Evolutionary conservation across 1,140 invertebrate species (phyloP).

Genomic region (Telenomus remus): DNA sequence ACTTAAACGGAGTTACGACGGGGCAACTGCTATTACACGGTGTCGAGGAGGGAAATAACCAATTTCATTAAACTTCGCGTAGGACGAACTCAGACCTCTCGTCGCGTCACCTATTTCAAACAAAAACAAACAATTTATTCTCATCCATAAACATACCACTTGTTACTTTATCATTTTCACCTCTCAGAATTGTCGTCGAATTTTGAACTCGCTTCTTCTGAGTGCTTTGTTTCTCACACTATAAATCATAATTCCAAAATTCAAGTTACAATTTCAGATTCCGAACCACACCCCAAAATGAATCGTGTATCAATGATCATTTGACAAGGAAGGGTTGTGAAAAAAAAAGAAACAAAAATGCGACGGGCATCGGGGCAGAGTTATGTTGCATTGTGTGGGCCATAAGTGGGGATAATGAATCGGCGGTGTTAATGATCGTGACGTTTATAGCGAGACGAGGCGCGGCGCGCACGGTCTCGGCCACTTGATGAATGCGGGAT

Average conservation of each 20-base stretch:
- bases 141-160: no score
- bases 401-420: constrained; percentile 39
- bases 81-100: constrained; percentile 35
- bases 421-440: constrained; percentile 51
- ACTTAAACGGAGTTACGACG: constrained; percentile 51
- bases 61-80: constrained; percentile 64
- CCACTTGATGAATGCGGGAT: constrained; percentile 49
- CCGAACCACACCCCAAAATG: constrained; percentile 5
- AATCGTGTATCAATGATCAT: constrained; percentile 13
- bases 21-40: constrained; percentile 43
- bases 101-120: constrained; percentile 36
- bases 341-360: neutral
- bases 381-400: constrained; percentile 36
- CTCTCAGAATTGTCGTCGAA: no score
- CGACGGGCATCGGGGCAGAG: constrained; percentile 19
- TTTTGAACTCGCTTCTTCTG: no score
- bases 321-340: neutral
- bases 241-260: neutral
- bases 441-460: constrained; percentile 47
- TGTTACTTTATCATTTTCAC: neutral
- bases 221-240: neutral
- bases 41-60: constrained; percentile 63
- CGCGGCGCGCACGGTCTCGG: constrained; percentile 28
- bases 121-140: neutral
- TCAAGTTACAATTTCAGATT: neutral